These are phyloP conservation scores for Cotesia vestalis DNA, from an alignment of 1,140 invertebrate species.

Conservation along the genomic window DNA sequence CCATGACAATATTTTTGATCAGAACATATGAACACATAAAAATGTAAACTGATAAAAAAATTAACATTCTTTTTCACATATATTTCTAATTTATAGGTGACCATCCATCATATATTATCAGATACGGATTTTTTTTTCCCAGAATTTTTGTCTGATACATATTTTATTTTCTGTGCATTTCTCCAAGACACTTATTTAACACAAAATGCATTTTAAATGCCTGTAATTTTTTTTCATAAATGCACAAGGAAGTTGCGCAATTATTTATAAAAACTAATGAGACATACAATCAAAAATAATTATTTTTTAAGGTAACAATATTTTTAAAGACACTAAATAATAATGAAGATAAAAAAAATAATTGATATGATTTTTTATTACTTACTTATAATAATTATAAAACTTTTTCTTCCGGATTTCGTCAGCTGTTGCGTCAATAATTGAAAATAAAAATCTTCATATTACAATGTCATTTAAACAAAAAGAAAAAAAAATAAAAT, in stretches of 20 bases:
- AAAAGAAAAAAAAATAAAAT: not conserved
- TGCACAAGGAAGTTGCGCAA: conserved; percentile 9
- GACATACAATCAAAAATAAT: conserved; percentile 15
- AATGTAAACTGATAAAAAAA: no score
- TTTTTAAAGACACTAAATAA: not conserved
- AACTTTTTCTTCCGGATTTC: conserved; percentile 20
- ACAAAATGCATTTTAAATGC: no score
- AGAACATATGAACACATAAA: no score
- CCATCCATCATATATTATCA: no score
- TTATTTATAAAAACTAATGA: conserved; percentile 3
- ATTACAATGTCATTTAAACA: conserved; percentile 23
- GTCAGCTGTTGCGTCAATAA: conserved; percentile 13
- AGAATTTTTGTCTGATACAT: no score
- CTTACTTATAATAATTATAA: not conserved
- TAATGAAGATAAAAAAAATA: not conserved
- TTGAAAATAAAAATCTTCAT: not conserved
- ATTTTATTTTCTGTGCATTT: no score
- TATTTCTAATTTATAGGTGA: no score
- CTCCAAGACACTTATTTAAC: no score
- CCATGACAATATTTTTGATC: no score
- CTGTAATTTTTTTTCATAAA: not conserved
- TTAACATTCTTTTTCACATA: no score
- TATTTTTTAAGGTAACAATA: not conserved
- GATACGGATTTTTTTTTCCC: no score
- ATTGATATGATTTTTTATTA: not conserved